Percentiles rank a stretch among this genome's conserved stretches.
phyloP scores from a whole-genome alignment of 92 coral and sea anemone species.

The Chrysogorgia sp. region DNA sequence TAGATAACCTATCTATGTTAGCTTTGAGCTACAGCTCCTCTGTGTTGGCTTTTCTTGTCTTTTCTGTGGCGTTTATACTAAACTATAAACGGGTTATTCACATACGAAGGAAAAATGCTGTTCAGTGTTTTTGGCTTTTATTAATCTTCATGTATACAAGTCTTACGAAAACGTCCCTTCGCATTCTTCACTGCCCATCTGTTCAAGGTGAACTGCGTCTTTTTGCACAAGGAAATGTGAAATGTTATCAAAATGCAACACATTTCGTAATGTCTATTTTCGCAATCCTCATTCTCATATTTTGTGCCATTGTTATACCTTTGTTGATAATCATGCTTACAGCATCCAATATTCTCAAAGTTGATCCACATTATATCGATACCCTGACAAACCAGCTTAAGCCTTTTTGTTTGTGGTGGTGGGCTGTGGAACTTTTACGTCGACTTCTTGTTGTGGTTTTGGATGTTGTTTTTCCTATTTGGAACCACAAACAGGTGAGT shows the following conservation, averaged over 20 bases:
- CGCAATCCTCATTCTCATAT: slow-evolving; percentile 59
- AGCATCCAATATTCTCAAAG: slow-evolving; percentile 76
- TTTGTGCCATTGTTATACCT: slow-evolving; percentile 64
- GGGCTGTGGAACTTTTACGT: slow-evolving; percentile 89
- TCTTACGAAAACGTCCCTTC: slow-evolving; percentile 73
- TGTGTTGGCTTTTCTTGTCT: slow-evolving; percentile 63
- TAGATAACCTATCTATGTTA: slow-evolving; percentile 66
- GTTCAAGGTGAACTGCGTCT: slow-evolving; percentile 73
- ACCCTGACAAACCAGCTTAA: slow-evolving; percentile 84
- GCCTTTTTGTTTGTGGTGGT: slow-evolving; percentile 83
- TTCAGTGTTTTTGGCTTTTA: slow-evolving; percentile 92
- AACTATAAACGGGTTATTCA: slow-evolving; percentile 72
- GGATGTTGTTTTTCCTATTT: slow-evolving; percentile 75
- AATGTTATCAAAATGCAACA: slow-evolving; percentile 66
- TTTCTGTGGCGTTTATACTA: slow-evolving; percentile 71
- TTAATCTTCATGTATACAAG: slow-evolving; percentile 82
- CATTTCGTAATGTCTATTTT: slow-evolving; percentile 71
- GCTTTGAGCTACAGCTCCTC: slow-evolving; percentile 88
- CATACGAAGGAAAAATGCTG: slow-evolving; percentile 79
- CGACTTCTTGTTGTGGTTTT: slow-evolving; percentile 77
- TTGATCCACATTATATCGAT: slow-evolving; percentile 89
- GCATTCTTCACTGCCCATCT: slow-evolving; percentile 74
- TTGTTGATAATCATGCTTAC: slow-evolving; percentile 68
- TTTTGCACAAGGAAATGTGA: slow-evolving; percentile 80
- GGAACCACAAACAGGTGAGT: slow-evolving; percentile 88